Evolutionary conservation across 2,888 invertebrate genomes (phyloP), one percentile per base, ranked within the genome.

Genomic region (Apodemia zela): DNA sequence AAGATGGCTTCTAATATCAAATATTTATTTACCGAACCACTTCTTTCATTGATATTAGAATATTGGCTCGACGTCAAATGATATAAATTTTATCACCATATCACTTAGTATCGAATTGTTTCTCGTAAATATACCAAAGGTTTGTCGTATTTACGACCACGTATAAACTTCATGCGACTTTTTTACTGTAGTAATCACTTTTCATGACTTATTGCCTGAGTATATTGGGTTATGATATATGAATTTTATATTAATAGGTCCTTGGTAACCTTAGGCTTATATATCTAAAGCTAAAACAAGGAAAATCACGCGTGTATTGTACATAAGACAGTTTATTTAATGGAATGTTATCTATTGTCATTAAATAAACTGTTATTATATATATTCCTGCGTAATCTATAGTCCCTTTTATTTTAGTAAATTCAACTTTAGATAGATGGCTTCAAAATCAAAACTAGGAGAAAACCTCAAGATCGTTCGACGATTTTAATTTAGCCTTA

Each of bases 111-210:
- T 75, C 76, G 77, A 80, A 88, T 83, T 78, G 86, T 75, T 65
- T 60, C 65, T 82, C 84, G 78, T 89, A 89, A 89, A 88, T 85
- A 72, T 72, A 70, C 73, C 78, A 84, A 57, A 81, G 86, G 89
- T 86, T 89, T 88, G 88, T 88, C 88, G 81, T 84, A 86, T 89
- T 88, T 88, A 88, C 75, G 81, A 74, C 70, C 65, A 70, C 72
- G 69, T 76, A 80, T 80, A 77, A 78, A 80, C 64, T 67, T 64
- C 67, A 67, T 66, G 68, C 65, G 72, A 69, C 64, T 69, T 66
- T 67, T 72, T 73, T 72, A 73, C 63, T 68, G 67, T 66, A 72
- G 72, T 72, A 72, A 72, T 74, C 73, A 74, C 73, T 70, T 74
- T 74, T 73, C 76, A 74, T 73, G 70, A 64, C 58, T 33, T 33